These are phyloP conservation scores for Aricia agestis DNA, from an alignment of 1,140 invertebrate genomes.

Conservation along the genomic window DNA sequence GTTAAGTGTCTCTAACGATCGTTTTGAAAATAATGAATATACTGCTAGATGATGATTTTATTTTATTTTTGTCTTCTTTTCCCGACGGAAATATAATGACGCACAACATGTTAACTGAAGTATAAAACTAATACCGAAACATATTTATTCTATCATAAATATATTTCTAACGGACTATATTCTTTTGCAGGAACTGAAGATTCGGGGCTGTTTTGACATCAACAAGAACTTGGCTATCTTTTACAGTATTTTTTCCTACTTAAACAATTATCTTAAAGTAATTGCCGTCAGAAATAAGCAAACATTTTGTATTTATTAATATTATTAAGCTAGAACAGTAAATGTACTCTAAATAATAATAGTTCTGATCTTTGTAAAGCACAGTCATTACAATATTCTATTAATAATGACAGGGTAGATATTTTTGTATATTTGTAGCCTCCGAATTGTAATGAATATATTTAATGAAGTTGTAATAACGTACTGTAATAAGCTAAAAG, in stretches of 20 bases:
- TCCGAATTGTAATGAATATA: neutral
- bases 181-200: constrained; percentile 17
- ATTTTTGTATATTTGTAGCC: neutral
- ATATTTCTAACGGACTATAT: neutral
- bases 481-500: no score
- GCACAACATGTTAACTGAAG: constrained; percentile 33
- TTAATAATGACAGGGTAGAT: neutral
- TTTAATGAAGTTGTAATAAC: neutral
- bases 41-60: constrained; percentile 44
- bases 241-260: neutral
- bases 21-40: neutral
- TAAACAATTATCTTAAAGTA: neutral
- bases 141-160: no score
- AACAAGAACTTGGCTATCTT: neutral
- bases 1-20: no score
- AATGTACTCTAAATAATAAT: neutral
- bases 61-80: constrained; percentile 55
- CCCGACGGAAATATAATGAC: constrained; percentile 62
- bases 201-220: constrained; percentile 8
- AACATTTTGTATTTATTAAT: neutral
- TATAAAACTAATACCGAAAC: constrained; percentile 20
- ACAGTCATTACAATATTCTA: neutral
- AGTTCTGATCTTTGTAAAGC: neutral
- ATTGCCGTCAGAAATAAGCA: neutral
- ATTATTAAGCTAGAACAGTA: neutral